These are phyloP conservation scores for Salarias fasciatus DNA, from an alignment of 2,797 vertebrate species.

Conservation along the genomic window DNA sequence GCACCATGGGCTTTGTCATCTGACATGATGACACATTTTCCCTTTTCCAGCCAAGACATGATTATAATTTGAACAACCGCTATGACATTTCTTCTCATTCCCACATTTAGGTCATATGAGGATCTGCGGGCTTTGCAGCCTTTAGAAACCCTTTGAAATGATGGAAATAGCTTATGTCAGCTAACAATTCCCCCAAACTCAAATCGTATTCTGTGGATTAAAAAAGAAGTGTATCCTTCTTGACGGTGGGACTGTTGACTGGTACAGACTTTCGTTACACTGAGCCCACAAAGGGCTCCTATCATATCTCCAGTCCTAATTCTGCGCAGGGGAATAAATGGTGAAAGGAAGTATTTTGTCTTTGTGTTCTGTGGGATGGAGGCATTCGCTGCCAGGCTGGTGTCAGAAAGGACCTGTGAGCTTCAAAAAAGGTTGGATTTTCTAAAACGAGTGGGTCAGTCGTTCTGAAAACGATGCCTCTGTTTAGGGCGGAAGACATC, in stretches of 20 bases:
- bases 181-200: constrained; percentile 55
- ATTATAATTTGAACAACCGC: constrained; percentile 15
- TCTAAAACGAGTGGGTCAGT: constrained; percentile 27
- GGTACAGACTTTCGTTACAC: constrained; percentile 30
- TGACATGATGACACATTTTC: constrained; percentile 5
- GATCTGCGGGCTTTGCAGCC: constrained; percentile 53
- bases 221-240: constrained; percentile 36
- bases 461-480: constrained; percentile 42
- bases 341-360: constrained; percentile 41
- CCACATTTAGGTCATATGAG: constrained; percentile 58
- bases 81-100: constrained; percentile 33
- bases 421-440: constrained; percentile 17
- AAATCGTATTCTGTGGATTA: constrained; percentile 56
- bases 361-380: constrained; percentile 29
- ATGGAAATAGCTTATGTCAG: constrained; percentile 55
- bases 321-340: constrained; percentile 38
- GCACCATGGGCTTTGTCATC: constrained; percentile 6
- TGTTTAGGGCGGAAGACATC: constrained; percentile 27
- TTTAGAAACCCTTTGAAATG: constrained; percentile 60
- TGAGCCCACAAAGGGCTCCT: constrained; percentile 31
- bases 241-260: constrained; percentile 30
- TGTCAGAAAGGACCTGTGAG: constrained; percentile 7
- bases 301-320: constrained; percentile 51
- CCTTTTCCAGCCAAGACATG: background rate
- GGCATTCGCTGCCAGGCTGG: constrained; percentile 36